phyloP scores from a whole-genome alignment of 2,888 invertebrate species.

The Lochmaea capreae region DNA sequence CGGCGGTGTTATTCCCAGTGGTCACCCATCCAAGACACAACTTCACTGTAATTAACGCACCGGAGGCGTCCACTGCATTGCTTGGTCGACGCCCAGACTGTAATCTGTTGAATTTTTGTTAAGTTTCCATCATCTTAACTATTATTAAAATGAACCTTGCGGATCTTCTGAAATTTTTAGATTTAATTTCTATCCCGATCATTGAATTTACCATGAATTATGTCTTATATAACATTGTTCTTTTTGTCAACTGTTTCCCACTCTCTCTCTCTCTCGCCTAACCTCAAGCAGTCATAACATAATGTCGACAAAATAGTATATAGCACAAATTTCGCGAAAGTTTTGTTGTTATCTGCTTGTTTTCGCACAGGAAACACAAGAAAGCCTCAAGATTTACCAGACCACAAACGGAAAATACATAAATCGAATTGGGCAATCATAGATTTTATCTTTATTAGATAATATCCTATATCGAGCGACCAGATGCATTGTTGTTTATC shows the following conservation, averaged over 20 bases:
- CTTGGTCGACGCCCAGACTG: too few species aligned
- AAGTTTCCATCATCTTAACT: too few species aligned
- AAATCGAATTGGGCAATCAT: constrained; percentile 4
- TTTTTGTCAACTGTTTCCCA: background rate
- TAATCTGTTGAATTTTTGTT: too few species aligned
- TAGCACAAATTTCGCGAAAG: constrained; percentile 61
- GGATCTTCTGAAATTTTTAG: too few species aligned
- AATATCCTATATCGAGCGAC: background rate
- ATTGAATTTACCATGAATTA: background rate
- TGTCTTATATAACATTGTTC: background rate
- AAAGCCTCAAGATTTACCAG: constrained; percentile 34
- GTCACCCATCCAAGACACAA: too few species aligned
- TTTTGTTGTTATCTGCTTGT: constrained; percentile 61
- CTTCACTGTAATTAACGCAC: too few species aligned
- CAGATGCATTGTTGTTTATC: background rate
- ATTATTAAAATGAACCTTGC: too few species aligned
- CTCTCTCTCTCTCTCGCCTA: background rate
- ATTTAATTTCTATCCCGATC: too few species aligned
- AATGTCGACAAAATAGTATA: constrained; percentile 65
- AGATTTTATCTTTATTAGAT: background rate
- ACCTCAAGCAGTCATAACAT: constrained; percentile 53
- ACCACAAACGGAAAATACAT: constrained; percentile 22
- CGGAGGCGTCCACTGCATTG: too few species aligned
- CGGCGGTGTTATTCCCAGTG: too few species aligned
- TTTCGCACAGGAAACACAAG: constrained; percentile 43